Percentiles rank a stretch among this genome's conserved stretches.
Conservation (phyloP, 2,113 vertebrate species). For the Nannospalax galili region DNA sequence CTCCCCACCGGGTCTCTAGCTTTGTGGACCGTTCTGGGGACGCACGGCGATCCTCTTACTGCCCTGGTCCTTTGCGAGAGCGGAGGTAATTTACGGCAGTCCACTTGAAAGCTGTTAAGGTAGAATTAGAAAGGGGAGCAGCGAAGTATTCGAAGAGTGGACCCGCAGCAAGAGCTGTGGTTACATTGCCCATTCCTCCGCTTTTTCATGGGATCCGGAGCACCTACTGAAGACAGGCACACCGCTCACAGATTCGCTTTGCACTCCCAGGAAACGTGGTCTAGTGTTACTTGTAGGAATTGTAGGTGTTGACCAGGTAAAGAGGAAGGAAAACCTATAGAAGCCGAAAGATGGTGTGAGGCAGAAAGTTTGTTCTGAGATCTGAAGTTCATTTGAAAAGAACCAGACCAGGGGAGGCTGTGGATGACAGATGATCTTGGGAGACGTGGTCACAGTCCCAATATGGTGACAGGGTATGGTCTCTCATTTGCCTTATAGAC, state of each 20-base stretch:
- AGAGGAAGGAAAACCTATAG: neutral
- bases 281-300: neutral
- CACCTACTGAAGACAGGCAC: neutral
- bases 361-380: neutral
- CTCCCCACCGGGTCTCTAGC: neutral
- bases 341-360: neutral
- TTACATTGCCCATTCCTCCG: neutral
- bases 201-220: neutral
- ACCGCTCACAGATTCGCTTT: neutral
- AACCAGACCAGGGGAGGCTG: neutral
- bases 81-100: neutral
- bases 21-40: slow-evolving; percentile 30
- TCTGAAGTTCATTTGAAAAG: neutral
- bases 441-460: neutral
- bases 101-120: neutral
- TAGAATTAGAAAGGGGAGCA: too few species aligned
- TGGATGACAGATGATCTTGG: neutral
- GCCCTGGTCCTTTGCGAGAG: neutral
- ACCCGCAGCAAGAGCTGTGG: neutral
- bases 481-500: neutral
- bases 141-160: neutral
- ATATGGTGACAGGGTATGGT: neutral
- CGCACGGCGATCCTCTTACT: neutral
- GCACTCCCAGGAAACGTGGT: neutral
- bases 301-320: neutral